These are phyloP conservation scores for Heliconius cydno DNA, from an alignment of 2,888 invertebrate species.

Conservation along the genomic window DNA sequence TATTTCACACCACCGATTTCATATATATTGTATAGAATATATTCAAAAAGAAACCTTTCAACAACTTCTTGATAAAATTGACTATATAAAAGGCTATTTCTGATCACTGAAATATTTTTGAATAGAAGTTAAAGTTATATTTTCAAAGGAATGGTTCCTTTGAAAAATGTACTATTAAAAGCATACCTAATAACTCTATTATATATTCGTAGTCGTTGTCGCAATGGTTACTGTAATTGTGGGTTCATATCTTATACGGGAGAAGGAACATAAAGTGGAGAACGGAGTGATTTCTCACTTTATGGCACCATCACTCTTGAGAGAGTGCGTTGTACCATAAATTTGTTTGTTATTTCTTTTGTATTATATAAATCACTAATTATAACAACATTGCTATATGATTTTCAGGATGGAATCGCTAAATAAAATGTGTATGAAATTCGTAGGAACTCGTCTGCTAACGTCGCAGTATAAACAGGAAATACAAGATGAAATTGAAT, in stretches of 20 bases:
- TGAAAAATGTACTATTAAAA: not conserved
- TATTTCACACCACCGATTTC: not conserved
- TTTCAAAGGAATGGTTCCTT: constrained; percentile 6
- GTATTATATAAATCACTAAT: not conserved
- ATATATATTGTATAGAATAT: not conserved
- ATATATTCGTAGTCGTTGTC: not conserved
- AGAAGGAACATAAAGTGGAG: not conserved
- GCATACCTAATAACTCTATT: constrained; percentile 2
- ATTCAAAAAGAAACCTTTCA: not conserved
- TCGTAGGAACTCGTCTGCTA: not conserved
- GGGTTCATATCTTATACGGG: not conserved
- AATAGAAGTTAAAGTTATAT: constrained; percentile 10
- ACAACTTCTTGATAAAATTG: constrained; percentile 2
- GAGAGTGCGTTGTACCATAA: not conserved
- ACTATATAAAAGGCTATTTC: constrained; percentile 24
- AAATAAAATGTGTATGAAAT: not conserved
- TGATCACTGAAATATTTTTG: constrained; percentile 22
- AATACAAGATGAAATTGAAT: constrained; percentile 2
- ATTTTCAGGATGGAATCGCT: not conserved
- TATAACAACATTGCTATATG: not conserved
- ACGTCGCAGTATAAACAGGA: not conserved
- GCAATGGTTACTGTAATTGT: not conserved
- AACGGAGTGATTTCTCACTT: not conserved
- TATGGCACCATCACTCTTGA: not conserved
- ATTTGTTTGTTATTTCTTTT: not conserved